Evolutionary conservation across 92 coral and sea anemone genomes (phyloP), one percentile per base, ranked within the genome.

Genomic region (Zoanthus sansibaricus): DNA sequence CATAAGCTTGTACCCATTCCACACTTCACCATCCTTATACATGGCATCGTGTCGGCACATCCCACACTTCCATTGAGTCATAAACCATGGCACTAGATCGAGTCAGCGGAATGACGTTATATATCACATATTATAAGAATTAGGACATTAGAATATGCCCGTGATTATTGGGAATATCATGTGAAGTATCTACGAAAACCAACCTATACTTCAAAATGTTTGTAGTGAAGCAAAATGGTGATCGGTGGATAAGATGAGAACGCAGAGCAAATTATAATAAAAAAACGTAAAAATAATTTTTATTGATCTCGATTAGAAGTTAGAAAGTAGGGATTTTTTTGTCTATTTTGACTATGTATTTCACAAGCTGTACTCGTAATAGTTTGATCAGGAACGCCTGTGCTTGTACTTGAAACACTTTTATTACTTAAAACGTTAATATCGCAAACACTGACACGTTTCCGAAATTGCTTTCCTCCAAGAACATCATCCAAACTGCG

Each of bases 1-100:
- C 71, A 66, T 66, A 66, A 66, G 8, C 71, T 66, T 31, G 71
- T 17, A 66, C 71, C 71, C 71, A 66, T 66, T 66, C 71, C 30
- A 3, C 3, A 0, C 30, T 31, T 31, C 25, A 25, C 18, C 71
- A 3, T 21, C 16, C 9, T 31, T 17, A n/a, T n/a, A 8, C 71
- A 66, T 66, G 71, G 71, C 71, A 66, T 5, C 20, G 21, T 21
- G 20, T 66, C 71, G 71, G 2, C 9, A 7, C 30, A 66, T 9
- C 71, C 9, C 30, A 13, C 18, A 13, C 30, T 7, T 8, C 16
- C 16, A 66, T 25, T n/a, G 25, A 25, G 0, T 25, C 25, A 25
- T 25, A 25, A 25, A 0, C 25, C 25, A 25, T 25, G 25, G 25
- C 25, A 25, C 25, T 25, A 25, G 25, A 25, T 25, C 25, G 25